Evolutionary conservation across 2,113 vertebrate species (phyloP).

Genomic region (Phaethon lepturus): DNA sequence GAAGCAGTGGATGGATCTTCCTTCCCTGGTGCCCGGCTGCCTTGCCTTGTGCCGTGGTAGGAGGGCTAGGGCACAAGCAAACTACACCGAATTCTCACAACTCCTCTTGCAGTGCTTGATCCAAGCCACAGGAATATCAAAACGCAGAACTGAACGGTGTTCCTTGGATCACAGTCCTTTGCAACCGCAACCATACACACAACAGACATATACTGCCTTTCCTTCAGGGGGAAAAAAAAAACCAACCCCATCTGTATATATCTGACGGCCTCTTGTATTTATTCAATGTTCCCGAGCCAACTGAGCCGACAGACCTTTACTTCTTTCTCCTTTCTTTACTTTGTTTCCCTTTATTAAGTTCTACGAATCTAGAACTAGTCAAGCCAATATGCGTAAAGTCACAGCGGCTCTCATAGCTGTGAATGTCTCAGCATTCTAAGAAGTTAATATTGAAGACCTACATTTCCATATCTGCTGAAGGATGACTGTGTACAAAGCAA

Average conservation of each 20-base stretch:
- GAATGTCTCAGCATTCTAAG: neutral
- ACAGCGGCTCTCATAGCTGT: neutral
- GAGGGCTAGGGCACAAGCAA: too few species aligned
- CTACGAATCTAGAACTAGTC: neutral
- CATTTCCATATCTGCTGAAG: neutral
- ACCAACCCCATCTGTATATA: neutral
- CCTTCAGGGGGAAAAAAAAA: neutral
- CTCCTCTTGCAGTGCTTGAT: neutral
- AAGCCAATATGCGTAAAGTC: neutral
- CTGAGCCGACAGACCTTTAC: too few species aligned
- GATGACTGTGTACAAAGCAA: neutral
- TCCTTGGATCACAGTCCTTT: neutral
- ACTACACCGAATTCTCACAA: neutral
- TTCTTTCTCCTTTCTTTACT: neutral
- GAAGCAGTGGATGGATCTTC: too few species aligned
- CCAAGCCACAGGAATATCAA: too few species aligned
- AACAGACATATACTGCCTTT: too few species aligned
- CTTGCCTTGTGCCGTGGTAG: neutral
- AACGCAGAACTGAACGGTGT: neutral
- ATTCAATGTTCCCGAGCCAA: neutral
- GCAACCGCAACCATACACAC: neutral
- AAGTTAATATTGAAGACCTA: too few species aligned
- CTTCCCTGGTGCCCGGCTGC: neutral
- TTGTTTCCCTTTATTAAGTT: neutral
- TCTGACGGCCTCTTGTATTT: neutral